These are phyloP conservation scores for Leucophenga maculata DNA, from an alignment of 2,888 invertebrate genomes.

Conservation along the genomic window DNA sequence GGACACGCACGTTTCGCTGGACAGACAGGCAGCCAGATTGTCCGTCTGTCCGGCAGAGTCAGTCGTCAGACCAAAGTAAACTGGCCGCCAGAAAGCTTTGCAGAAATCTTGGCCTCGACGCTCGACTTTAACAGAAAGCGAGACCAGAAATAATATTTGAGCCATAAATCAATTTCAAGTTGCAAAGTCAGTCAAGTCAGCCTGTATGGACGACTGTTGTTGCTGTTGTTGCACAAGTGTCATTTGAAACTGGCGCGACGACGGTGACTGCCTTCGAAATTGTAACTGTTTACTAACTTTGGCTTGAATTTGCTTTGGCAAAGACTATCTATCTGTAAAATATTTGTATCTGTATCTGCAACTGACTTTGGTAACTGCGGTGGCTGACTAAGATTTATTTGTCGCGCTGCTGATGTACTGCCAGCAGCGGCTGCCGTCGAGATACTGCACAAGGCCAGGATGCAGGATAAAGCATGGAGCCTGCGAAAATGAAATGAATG, in stretches of 20 bases:
- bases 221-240: constrained; percentile 35
- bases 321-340: neutral
- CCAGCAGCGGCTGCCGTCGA: constrained; percentile 70
- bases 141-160: constrained; percentile 60
- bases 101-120: neutral
- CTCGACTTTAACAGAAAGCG: neutral
- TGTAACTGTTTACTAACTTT: constrained; percentile 5
- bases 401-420: constrained; percentile 61
- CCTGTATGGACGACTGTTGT: too few species aligned
- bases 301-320: neutral
- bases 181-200: constrained; percentile 54
- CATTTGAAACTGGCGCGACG: constrained; percentile 16
- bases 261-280: too few species aligned
- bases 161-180: constrained; percentile 62
- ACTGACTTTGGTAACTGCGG: constrained; percentile 4
- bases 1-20: constrained; percentile 50
- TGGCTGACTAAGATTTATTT: constrained; percentile 65
- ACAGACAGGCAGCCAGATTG: constrained; percentile 19
- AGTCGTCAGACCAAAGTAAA: neutral
- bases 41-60: neutral
- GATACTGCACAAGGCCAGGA: constrained; percentile 68
- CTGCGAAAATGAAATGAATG: constrained; percentile 46
- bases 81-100: constrained; percentile 31
- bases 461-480: constrained; percentile 71
- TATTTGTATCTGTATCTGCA: neutral